Evolutionary conservation across 2,113 vertebrate genomes (phyloP).

Genomic region (Anarrhichthys ocellatus): DNA sequence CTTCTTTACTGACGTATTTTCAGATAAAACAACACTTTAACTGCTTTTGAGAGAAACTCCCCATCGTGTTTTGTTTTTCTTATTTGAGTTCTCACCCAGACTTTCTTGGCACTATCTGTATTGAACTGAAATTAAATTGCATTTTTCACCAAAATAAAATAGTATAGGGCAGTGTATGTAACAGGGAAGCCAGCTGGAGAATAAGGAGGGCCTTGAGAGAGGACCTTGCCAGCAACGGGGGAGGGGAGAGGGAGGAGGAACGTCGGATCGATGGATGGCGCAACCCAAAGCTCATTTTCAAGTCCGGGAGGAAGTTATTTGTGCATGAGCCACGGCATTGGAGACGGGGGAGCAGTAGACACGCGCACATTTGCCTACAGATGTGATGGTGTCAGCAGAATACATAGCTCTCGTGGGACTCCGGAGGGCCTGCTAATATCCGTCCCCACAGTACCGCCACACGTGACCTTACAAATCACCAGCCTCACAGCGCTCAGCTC

Average conservation of each 20-base stretch:
- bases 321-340: constrained; percentile 31
- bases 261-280: constrained; percentile 51
- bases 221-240: constrained; percentile 21
- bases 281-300: constrained; percentile 62
- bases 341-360: constrained; percentile 27
- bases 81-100: constrained; percentile 35
- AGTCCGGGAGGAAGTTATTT: constrained; percentile 62
- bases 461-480: constrained; percentile 71
- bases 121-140: constrained; percentile 49
- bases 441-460: constrained; percentile 39
- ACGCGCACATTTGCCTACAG: constrained; percentile 62
- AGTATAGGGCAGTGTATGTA: constrained; percentile 38
- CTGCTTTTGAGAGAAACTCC: constrained; percentile 26
- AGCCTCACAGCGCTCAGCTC: constrained; percentile 44
- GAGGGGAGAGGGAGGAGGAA: constrained; percentile 19
- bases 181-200: constrained; percentile 27
- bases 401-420: constrained; percentile 61
- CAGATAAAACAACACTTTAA: constrained; percentile 40
- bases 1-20: constrained; percentile 57
- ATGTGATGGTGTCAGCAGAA: constrained; percentile 73
- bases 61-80: constrained; percentile 47
- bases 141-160: constrained; percentile 47
- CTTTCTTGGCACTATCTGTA: constrained; percentile 33
- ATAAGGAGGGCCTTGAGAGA: constrained; percentile 31
- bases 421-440: constrained; percentile 66